Conservation (phyloP, 2,113 vertebrate genomes). For the Diadophis punctatus region DNA sequence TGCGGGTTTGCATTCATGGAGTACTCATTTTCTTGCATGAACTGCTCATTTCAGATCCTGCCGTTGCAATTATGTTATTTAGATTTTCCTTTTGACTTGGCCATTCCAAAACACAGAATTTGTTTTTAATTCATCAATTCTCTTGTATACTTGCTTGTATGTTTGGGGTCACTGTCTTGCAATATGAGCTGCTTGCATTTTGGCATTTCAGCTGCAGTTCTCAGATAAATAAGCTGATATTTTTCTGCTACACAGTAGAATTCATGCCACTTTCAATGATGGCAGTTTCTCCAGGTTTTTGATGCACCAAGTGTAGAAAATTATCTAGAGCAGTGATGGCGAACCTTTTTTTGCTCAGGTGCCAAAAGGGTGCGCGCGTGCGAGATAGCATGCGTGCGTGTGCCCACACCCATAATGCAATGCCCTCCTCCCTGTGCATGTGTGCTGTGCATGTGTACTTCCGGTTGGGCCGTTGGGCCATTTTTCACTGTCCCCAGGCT, state of each 20-base stretch:
- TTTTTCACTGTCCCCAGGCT: no score
- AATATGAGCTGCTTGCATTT: not conserved
- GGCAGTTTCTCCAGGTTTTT: not conserved
- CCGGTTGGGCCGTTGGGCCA: no score
- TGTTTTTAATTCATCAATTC: not conserved
- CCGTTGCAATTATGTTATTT: not conserved
- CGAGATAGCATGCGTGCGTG: no score
- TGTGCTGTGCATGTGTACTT: no score
- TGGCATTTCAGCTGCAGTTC: not conserved
- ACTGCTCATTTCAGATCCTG: not conserved
- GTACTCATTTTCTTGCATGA: not conserved
- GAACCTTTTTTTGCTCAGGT: no score
- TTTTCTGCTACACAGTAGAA: not conserved
- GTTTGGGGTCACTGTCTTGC: not conserved
- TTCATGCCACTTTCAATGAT: not conserved
- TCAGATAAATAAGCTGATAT: not conserved
- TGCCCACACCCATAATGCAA: no score
- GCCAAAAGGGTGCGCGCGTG: no score
- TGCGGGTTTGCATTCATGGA: not conserved
- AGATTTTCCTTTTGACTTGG: not conserved
- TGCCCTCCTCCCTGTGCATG: no score
- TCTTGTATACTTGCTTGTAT: not conserved
- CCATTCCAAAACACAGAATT: not conserved
- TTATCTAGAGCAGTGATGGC: no score
- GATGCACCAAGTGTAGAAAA: not conserved